Conservation (phyloP, 2,888 invertebrate species). For the Xylota segnis region DNA sequence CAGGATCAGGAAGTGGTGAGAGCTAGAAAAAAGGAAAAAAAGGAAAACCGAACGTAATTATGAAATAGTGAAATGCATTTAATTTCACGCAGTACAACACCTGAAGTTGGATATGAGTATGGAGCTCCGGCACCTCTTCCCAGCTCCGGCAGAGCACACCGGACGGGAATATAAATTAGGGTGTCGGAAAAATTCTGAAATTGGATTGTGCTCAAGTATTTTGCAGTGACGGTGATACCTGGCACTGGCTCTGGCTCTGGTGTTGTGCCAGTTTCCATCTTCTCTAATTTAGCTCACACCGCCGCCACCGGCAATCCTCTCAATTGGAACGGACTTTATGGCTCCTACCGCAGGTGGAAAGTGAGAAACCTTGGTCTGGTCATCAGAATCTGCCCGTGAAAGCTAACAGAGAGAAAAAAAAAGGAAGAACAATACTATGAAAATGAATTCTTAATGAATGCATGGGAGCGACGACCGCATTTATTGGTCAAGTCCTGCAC, state of each 20-base stretch:
- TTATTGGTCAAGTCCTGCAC: conserved; percentile 36
- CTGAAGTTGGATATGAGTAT: conserved; percentile 38
- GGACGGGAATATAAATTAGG: conserved; percentile 56
- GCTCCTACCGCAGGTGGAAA: conserved; percentile 35
- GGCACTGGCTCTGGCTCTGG: conserved; percentile 20
- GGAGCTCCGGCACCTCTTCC: background rate
- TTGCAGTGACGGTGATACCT: conserved; percentile 38
- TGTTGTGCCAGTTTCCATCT: conserved; percentile 37
- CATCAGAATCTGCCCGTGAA: conserved; percentile 16
- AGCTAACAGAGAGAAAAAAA: conserved; percentile 17
- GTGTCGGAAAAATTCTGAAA: conserved; percentile 51
- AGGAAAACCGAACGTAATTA: conserved; percentile 62
- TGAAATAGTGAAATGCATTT: conserved; percentile 72
- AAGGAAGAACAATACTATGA: conserved; percentile 39
- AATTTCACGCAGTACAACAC: conserved; percentile 68
- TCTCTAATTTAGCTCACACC: conserved; percentile 33
- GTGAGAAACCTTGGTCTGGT: conserved; percentile 39
- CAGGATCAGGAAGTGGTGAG: conserved; percentile 38
- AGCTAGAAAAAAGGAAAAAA: background rate
- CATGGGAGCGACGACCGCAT: conserved; percentile 36
- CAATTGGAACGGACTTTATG: conserved; percentile 42
- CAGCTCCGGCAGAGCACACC: background rate
- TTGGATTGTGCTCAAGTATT: conserved; percentile 66
- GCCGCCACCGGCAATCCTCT: conserved; percentile 7
- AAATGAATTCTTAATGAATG: conserved; percentile 64